phyloP scores from a whole-genome alignment of 2,797 vertebrate genomes.

The Gallinago nigripennis region DNA sequence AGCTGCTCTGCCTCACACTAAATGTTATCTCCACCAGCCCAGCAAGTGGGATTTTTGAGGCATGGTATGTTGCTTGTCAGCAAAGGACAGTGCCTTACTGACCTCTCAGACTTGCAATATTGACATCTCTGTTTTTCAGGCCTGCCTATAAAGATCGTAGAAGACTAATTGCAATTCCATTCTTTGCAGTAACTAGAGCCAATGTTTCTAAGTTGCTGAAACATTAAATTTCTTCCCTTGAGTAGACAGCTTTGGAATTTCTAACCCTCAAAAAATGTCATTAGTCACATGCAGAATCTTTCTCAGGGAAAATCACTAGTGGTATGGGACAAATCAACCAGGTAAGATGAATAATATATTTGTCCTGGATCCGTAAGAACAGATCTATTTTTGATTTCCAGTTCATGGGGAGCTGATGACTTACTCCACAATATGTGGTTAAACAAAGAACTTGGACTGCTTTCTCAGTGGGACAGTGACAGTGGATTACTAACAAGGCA shows the following conservation, averaged over 20 bases:
- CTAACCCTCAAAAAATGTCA: constrained; percentile 45
- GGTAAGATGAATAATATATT: neutral
- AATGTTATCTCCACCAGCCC: constrained; percentile 24
- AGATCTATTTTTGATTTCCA: constrained; percentile 1
- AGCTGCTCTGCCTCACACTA: constrained; percentile 12
- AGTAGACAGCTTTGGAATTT: constrained; percentile 41
- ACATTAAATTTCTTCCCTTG: constrained; percentile 43
- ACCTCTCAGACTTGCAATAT: neutral
- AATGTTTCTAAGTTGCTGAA: constrained; percentile 28
- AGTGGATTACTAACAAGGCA: neutral
- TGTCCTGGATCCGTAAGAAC: neutral
- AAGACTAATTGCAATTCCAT: constrained; percentile 32
- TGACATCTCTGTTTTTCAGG: constrained; percentile 36
- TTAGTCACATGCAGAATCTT: constrained; percentile 19
- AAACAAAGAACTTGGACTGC: neutral
- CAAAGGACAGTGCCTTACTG: neutral
- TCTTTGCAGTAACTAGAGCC: constrained; percentile 31
- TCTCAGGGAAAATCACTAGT: constrained; percentile 28
- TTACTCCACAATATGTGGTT: neutral
- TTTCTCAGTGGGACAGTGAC: neutral
- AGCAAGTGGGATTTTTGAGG: neutral
- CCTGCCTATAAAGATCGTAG: neutral
- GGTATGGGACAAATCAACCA: neutral
- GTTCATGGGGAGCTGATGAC: neutral
- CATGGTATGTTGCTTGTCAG: constrained; percentile 38